These are phyloP conservation scores for Trachythela sp. DNA, from an alignment of 64 coral and sea anemone genomes.

Conservation along the genomic window DNA sequence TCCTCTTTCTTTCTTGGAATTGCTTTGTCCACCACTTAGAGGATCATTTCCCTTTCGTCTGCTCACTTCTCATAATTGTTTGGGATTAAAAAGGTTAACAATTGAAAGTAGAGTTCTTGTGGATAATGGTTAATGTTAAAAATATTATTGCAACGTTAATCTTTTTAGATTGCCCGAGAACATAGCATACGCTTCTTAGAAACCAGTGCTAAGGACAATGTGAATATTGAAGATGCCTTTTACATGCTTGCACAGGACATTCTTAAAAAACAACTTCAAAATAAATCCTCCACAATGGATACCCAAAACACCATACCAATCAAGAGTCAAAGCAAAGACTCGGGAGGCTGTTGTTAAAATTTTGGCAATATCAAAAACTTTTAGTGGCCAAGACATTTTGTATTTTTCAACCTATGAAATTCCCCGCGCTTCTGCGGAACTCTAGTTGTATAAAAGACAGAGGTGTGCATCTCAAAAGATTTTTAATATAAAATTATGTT, in stretches of 20 bases:
- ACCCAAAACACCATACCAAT: neutral
- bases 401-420: constrained; percentile 12
- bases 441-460: too few species aligned
- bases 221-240: constrained; percentile 94
- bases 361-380: neutral
- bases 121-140: too few species aligned
- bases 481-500: too few species aligned
- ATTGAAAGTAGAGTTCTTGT: too few species aligned
- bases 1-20: too few species aligned
- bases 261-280: constrained; percentile 87
- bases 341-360: neutral
- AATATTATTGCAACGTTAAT: too few species aligned
- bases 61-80: too few species aligned
- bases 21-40: too few species aligned
- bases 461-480: too few species aligned
- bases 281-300: neutral
- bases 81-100: too few species aligned
- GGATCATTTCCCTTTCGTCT: too few species aligned
- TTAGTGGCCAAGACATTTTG: neutral
- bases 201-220: constrained; percentile 96
- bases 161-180: constrained; percentile 81
- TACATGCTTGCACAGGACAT: constrained; percentile 89
- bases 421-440: neutral
- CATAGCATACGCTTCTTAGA: constrained; percentile 95
- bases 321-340: neutral